A percentile compares a stretch with the other conserved stretches of the same genome.
Conservation (phyloP, 2,113 vertebrate genomes). For the Callospermophilus lateralis region DNA sequence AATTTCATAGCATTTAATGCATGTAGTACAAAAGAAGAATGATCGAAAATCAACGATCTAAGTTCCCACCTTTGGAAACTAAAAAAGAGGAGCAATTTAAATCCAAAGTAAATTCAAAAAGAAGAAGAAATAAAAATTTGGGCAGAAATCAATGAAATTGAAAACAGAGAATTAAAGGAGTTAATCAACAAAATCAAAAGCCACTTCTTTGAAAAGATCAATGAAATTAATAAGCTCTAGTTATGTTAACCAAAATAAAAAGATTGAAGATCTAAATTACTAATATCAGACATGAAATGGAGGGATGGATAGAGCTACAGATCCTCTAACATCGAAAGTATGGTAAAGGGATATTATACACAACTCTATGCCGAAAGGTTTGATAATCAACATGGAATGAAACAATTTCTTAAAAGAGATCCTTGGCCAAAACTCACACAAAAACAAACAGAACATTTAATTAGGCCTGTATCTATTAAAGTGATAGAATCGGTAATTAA, state of each 20-base stretch:
- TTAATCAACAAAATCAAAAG: neutral
- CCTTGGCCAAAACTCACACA: neutral
- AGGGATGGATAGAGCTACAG: neutral
- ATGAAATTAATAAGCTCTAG: neutral
- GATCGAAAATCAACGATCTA: neutral
- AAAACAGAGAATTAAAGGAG: neutral
- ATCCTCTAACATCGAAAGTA: neutral
- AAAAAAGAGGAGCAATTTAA: neutral
- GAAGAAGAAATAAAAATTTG: neutral
- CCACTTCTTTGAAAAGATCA: neutral
- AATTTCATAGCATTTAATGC: neutral
- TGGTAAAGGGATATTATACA: neutral
- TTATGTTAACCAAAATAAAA: neutral
- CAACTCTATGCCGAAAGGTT: neutral
- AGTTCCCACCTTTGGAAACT: neutral
- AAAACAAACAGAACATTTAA: neutral
- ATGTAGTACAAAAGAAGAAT: neutral
- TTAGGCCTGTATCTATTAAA: neutral
- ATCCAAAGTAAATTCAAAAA: neutral
- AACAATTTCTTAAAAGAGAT: neutral
- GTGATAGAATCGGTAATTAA: neutral
- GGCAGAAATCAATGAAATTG: neutral
- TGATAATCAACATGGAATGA: neutral
- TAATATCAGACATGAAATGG: neutral
- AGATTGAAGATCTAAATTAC: neutral